Conservation (phyloP, 2,113 vertebrate species). For the Jaculus jaculus region DNA sequence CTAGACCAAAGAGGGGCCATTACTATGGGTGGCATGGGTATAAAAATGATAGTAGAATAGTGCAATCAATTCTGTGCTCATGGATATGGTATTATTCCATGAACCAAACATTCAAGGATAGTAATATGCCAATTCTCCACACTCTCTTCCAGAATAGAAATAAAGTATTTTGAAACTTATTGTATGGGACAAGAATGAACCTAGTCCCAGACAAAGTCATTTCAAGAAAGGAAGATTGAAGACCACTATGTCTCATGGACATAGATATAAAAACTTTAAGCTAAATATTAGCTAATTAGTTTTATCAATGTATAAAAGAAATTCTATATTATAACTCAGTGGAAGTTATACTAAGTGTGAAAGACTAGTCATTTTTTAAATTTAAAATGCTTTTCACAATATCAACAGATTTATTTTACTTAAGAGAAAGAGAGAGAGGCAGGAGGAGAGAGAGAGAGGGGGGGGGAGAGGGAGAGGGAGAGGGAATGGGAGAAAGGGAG, state of each 20-base stretch:
- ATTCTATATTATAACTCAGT: background rate
- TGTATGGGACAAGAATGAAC: background rate
- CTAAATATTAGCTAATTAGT: background rate
- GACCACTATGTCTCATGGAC: background rate
- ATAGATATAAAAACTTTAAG: background rate
- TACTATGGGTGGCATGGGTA: background rate
- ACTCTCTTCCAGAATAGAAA: background rate
- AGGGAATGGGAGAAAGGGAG: too few species aligned
- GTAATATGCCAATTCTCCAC: background rate
- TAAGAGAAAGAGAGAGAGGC: too few species aligned
- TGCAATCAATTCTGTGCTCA: background rate
- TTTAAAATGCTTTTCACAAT: background rate
- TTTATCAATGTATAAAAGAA: background rate
- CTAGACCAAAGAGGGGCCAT: background rate
- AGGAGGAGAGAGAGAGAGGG: too few species aligned
- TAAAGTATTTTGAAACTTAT: constrained; percentile 17
- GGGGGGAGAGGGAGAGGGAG: too few species aligned
- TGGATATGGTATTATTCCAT: background rate
- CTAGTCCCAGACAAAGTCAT: background rate
- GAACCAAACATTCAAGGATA: constrained; percentile 4
- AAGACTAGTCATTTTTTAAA: background rate
- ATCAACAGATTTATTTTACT: too few species aligned
- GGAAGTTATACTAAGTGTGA: background rate
- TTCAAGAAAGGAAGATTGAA: background rate
- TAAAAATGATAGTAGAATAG: background rate